Base-by-base conservation (phyloP, 2,113 vertebrate genomes). In the Oncorhynchus nerka region DNA sequence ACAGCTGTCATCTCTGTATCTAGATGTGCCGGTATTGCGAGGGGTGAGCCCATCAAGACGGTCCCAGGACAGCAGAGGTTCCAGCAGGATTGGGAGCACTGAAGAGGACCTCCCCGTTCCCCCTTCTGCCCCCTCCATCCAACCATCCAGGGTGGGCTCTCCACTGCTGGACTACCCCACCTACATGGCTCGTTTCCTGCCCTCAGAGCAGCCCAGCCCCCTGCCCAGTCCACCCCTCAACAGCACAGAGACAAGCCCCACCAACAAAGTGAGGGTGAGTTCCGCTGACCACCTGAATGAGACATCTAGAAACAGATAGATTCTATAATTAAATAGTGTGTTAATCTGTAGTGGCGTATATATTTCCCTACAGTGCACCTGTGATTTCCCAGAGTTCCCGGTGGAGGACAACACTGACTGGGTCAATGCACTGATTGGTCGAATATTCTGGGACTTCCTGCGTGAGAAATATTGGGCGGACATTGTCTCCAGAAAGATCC, bases 401-500 rank as follows among this genome's bases (percentile, higher is more conserved):
- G 65, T 72, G 3, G 84, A 70, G n/a, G 71, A 12, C 0, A 78
- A 91, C 48, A 74, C 91, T 48, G 90, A 84, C 11, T 97, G 95
- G 95, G 88, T 89, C 69, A 97, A 97, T 0, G 94, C 94, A 0
- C 81, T 96, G 73, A 91, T 96, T 68, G 95, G 95, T 0, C 93
- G 96, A 22, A 88, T 96, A 82, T 96, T 97, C 86, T 97, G 95
- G 96, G 95, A 97, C 85, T 95, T 97, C 79, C 93, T 97, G 1
- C 85, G 85, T 61, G 94, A 96, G 81, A 95, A 77, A 34, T 92
- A 94, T 89, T 97, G 95, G 95, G 89, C 92, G 0, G 92, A 96
- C 72, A 85, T 90, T 9, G 93, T 97, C 67, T 93, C 94, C 75
- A 82, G 75, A 83, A 97, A 96, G 87, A 95, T 97, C 81, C 96